Evolutionary conservation across 2,888 invertebrate genomes (phyloP).

Genomic region (Germaria angustata): DNA sequence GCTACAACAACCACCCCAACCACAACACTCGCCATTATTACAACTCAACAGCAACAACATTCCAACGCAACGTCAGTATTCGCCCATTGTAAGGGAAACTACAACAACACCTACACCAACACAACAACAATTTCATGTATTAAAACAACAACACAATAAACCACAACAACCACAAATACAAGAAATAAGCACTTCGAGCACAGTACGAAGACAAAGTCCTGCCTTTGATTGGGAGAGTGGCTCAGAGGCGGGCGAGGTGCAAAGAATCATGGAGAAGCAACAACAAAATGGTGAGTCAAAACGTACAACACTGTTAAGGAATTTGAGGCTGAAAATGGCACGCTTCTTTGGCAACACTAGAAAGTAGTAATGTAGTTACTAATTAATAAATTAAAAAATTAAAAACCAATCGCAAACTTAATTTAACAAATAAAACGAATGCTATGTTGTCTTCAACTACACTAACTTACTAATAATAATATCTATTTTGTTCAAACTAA

Average conservation of each 20-base stretch:
- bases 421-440: slow-evolving; percentile 36
- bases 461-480: slow-evolving; percentile 39
- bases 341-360: slow-evolving; percentile 64
- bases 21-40: slow-evolving; percentile 59
- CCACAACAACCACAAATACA: slow-evolving; percentile 60
- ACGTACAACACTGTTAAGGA: slow-evolving; percentile 63
- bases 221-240: slow-evolving; percentile 85
- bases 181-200: slow-evolving; percentile 36
- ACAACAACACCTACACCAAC: slow-evolving; percentile 65
- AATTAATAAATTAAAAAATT: slow-evolving; percentile 6
- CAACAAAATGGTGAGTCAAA: slow-evolving; percentile 69
- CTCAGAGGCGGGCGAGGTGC: slow-evolving; percentile 87
- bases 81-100: slow-evolving; percentile 47
- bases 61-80: slow-evolving; percentile 65
- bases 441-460: slow-evolving; percentile 43
- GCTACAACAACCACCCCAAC: slow-evolving; percentile 50
- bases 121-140: slow-evolving; percentile 33
- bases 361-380: slow-evolving; percentile 55
- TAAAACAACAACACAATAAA: slow-evolving; percentile 54
- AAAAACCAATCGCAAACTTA: not conserved
- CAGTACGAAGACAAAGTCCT: slow-evolving; percentile 44
- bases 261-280: slow-evolving; percentile 81
- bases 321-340: slow-evolving; percentile 67
- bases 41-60: slow-evolving; percentile 64
- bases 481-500: slow-evolving; percentile 21